Base-by-base conservation (phyloP, 2,888 invertebrate genomes). In the Ceriagrion tenellum region DNA sequence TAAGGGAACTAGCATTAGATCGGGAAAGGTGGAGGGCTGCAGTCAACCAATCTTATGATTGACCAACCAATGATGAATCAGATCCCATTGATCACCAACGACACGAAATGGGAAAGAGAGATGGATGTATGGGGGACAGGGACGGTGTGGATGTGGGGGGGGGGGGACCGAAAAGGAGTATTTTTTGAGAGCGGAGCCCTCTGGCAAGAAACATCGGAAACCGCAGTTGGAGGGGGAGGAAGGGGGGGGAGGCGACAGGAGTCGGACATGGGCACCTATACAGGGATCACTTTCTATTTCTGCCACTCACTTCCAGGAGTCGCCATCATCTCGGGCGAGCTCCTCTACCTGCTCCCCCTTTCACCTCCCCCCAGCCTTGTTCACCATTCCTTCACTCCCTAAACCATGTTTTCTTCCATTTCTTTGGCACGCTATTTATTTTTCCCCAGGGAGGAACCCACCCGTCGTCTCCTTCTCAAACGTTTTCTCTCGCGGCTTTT, bases 261-360 rank as follows among this genome's bases (percentile, higher is more conserved):
- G 59, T 59, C 90, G 20, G 26, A 55, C 90, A 12, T 6, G 59
- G 59, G 69, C 47, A 69, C 93, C 93, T 93, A 69, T 47, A 69
- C 23, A 69, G 40, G 69, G 47, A 47, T 74, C 74, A 93, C 93
- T 93, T 93, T 93, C 93, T 93, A 93, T 93, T 93, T 93, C 26
- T 74, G 93, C 47, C 69, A 47, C 74, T 69, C 55, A 89, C 89
- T 89, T 55, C 55, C 47, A 40, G 47, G 47, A n/a, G 55, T 89
- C 26, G 16, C 88, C 88, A 40, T 88, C 47, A 23, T 47, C 88
- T 13, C 47, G 40, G 40, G 8, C 16, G 23, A 10, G 6, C 88
- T 47, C 40, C 40, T 47, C 40, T 20, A n/a, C 81, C 30, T 35
- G 8, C 8, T 47, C 88, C 16, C 47, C 18, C n/a, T n/a, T n/a